Percentiles rank a stretch among this genome's conserved stretches.
phyloP scores from a whole-genome alignment of 2,797 vertebrate genomes.

The Oreochromis mossambicus region DNA sequence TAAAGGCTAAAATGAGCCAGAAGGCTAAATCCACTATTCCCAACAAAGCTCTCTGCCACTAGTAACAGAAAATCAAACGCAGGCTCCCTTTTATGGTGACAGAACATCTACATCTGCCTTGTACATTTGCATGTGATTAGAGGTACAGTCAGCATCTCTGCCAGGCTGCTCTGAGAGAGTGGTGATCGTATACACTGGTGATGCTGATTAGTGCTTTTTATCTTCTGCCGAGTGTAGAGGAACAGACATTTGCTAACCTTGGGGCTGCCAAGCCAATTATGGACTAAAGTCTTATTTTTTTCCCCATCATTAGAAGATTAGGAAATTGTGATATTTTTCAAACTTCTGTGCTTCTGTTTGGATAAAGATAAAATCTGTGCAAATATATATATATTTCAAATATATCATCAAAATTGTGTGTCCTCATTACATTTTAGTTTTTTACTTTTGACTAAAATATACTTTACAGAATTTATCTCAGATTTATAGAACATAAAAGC shows the following conservation, averaged over 20 bases:
- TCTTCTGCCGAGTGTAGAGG: slow-evolving; percentile 23
- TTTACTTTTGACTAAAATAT: not conserved
- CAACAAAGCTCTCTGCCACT: slow-evolving; percentile 1
- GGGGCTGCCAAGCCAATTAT: slow-evolving; percentile 36
- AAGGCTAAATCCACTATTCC: not conserved
- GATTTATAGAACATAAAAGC: not conserved
- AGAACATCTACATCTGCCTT: slow-evolving; percentile 38
- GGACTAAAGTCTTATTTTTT: not conserved
- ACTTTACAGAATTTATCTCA: not conserved
- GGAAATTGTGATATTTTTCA: not conserved
- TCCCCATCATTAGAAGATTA: not conserved
- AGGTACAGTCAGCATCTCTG: slow-evolving; percentile 55
- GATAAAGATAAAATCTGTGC: not conserved
- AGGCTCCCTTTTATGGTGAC: slow-evolving; percentile 17
- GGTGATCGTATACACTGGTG: slow-evolving; percentile 14
- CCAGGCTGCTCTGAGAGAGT: slow-evolving; percentile 42
- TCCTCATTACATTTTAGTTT: not conserved
- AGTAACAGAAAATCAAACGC: slow-evolving; percentile 13
- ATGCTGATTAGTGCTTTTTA: slow-evolving; percentile 63
- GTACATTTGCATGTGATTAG: slow-evolving; percentile 66
- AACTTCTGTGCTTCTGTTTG: not conserved
- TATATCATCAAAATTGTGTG: not conserved
- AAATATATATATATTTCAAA: not conserved
- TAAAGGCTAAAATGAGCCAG: slow-evolving; percentile 6
- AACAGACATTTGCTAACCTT: slow-evolving; percentile 39